These are phyloP conservation scores for Alauda arvensis DNA, from an alignment of 2,797 vertebrate genomes.

Conservation along the genomic window DNA sequence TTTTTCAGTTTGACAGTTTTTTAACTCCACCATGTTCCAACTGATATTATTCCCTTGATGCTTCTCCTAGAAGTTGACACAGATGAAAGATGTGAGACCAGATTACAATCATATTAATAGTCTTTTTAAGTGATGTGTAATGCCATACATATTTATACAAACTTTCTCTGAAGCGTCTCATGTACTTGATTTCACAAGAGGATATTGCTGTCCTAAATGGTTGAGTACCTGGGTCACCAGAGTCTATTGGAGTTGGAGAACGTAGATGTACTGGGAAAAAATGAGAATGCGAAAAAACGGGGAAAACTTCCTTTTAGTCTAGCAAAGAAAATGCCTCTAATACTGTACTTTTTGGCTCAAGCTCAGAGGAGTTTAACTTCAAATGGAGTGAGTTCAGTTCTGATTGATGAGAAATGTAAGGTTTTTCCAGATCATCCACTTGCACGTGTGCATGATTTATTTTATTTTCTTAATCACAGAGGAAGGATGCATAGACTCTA, in stretches of 20 bases:
- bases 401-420: neutral
- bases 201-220: neutral
- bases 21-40: neutral
- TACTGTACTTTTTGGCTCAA: neutral
- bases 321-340: neutral
- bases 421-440: neutral
- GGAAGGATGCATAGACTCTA: constrained; percentile 20
- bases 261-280: neutral
- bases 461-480: constrained; percentile 7
- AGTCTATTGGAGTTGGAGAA: neutral
- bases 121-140: neutral
- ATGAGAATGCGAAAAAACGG: neutral
- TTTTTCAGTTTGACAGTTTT: neutral
- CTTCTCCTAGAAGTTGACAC: neutral
- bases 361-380: neutral
- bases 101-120: neutral
- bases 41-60: neutral
- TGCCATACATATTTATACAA: neutral
- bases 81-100: neutral
- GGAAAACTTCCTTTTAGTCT: neutral
- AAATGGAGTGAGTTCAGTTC: neutral
- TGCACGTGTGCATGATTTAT: neutral
- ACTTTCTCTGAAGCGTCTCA: neutral
- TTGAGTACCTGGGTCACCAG: neutral
- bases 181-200: neutral